Base-by-base conservation (phyloP, 2,797 vertebrate species). In the Champsocephalus esox region DNA sequence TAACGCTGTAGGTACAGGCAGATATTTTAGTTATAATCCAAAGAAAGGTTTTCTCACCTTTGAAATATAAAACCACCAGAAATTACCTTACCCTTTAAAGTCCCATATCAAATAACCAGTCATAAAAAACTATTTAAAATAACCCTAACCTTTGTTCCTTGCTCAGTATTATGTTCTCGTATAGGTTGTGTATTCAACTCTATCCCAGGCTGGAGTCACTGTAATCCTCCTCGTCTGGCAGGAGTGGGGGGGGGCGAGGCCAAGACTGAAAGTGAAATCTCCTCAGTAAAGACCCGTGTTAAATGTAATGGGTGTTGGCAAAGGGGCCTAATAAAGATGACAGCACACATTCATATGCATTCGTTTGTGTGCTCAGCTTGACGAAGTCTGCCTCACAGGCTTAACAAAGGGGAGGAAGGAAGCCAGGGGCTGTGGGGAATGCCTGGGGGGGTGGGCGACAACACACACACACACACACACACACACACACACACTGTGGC, bases 321-420 rank as follows among this genome's bases (percentile, higher is more conserved):
- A 88, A 85, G 87, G 84, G 81, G 83, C 81, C 88, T 87, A 91
- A 92, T 93, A 94, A 93, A 94, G 91, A 92, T 91, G 93, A 92
- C 89, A 87, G 90, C 85, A 93, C 86, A 89, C 94, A 94, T 94
- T 94, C 90, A 95, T 95, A 95, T 95, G 94, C 93, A 88, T 93
- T 88, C 28, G 87, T 92, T 90, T 95, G 94, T 95, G 93, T 94
- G 92, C 94, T 94, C 95, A 94, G 94, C 93, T 94, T 95, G 93
- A 93, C 90, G 34, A 93, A 93, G 92, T 93, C 93, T 92, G 90
- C 86, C 90, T 89, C 13, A 45, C 79, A 87, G 85, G 77, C 85
- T 86, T 88, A 93, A 95, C 94, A 95, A 95, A 95, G 93, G 90
- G 90, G 85, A 95, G 93, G 93, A 94, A 95, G 94, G 92, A 93